Evolutionary conservation across 2,113 vertebrate species (phyloP), one percentile per base, ranked within the genome.

Genomic region (Myanophis thanlyinensis): DNA sequence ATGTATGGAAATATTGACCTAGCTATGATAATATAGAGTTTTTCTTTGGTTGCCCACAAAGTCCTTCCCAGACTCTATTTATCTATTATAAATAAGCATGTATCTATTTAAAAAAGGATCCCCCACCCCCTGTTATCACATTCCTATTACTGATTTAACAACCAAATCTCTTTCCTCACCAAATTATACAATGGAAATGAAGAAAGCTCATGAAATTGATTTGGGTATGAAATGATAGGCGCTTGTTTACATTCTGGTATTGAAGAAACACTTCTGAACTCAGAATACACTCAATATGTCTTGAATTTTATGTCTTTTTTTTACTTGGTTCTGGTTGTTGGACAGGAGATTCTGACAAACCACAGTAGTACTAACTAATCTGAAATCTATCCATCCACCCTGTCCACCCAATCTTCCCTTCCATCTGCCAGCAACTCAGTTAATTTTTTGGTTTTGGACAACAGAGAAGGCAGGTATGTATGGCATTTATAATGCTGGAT

Each of bases 1-100:
- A 85, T 3, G 1, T 53, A 80, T 35, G 52, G 51, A 30, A 93
- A n/a, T 51, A 49, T n/a, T 95, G 95, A 94, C 87, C 52, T 93
- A 25, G 44, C 15, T 85, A 80, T 35, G 92, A 92, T 94, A 92
- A 95, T 90, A 89, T 10, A 25, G 53, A 86, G 73, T 49, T 48
- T 59, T 85, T 86, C n/a, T 85, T 44, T 47, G 44, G 53, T 62
- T 86, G 13, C 40, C 53, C 56, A 46, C 87, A 92, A 92, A 89
- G 87, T 9, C 6, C 67, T 7, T 6, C 11, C 56, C 44, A 85
- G 46, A 40, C 51, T n/a, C n/a, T 35, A 27, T 89, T 59, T 62
- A 10, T n/a, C 51, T 56, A n/a, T 67, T 84, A 84, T 9, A 80
- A 47, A 56, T 85, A 92, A 89, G 40, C 46, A 84, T 48, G 2